Percentiles rank a stretch among this genome's conserved stretches.
Evolutionary conservation across 2,797 vertebrate genomes (phyloP).

Genomic region (Chelon auratus): DNA sequence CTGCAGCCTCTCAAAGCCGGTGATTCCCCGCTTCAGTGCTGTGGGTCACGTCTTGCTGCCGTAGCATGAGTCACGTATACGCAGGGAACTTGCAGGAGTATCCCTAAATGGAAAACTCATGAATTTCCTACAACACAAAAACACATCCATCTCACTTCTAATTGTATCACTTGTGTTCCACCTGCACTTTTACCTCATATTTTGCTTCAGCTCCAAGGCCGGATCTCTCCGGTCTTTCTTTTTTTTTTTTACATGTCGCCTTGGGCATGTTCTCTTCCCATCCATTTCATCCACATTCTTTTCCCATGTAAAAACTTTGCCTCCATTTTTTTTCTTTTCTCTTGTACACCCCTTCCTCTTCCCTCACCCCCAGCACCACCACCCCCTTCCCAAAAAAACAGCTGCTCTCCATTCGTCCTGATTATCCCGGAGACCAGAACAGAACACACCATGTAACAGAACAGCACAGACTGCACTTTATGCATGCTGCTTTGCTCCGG

Average conservation of each 20-base stretch:
- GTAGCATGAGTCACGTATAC: conserved; percentile 49
- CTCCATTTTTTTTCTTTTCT: conserved; percentile 36
- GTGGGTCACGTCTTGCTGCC: conserved; percentile 39
- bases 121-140: conserved; percentile 6
- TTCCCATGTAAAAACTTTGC: conserved; percentile 55
- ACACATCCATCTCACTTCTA: conserved; percentile 2
- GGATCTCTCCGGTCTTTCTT: not conserved
- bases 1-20: conserved; percentile 9
- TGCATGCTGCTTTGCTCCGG: conserved; percentile 64
- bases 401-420: conserved; percentile 80
- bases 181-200: conserved; percentile 25
- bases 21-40: conserved; percentile 25
- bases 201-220: conserved; percentile 6
- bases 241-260: conserved; percentile 36
- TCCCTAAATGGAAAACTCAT: conserved; percentile 9
- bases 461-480: conserved; percentile 66
- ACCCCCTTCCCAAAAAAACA: conserved; percentile 50
- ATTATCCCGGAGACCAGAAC: conserved; percentile 72
- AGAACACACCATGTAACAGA: conserved; percentile 64
- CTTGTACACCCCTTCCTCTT: conserved; percentile 22
- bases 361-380: conserved; percentile 7
- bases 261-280: conserved; percentile 66
- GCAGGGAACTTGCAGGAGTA: conserved; percentile 9
- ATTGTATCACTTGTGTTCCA: conserved; percentile 14
- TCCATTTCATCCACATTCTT: conserved; percentile 72